These are phyloP conservation scores for Cervus canadensis DNA, from an alignment of 2,113 vertebrate species.

Conservation along the genomic window DNA sequence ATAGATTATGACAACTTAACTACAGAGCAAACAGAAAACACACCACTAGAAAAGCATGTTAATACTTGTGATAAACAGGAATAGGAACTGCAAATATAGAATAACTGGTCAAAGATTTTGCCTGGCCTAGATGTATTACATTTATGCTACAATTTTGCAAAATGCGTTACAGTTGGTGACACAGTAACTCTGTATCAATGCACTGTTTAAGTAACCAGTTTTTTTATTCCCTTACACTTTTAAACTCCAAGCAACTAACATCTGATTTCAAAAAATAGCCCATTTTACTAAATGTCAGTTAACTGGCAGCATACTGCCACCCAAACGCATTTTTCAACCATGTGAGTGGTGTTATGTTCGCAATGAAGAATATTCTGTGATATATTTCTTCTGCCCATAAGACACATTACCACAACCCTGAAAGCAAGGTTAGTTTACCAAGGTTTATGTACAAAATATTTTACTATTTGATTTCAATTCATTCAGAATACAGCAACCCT, in stretches of 20 bases:
- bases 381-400: not conserved
- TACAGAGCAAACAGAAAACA: not conserved
- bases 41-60: not conserved
- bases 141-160: not conserved
- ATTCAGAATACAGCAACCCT: not conserved
- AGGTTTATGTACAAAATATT: not conserved
- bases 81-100: not conserved
- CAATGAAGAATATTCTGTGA: not conserved
- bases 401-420: not conserved
- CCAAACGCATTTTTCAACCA: not conserved
- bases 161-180: not conserved
- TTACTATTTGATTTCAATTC: not conserved
- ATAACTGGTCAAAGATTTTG: not conserved
- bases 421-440: not conserved
- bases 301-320: not conserved
- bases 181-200: not conserved
- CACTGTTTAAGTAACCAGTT: not conserved
- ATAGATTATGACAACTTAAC: not conserved
- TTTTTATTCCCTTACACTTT: slow-evolving; percentile 16
- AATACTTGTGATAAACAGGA: not conserved
- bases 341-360: not conserved
- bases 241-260: not conserved
- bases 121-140: not conserved
- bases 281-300: not conserved
- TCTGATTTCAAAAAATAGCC: not conserved